Base-by-base conservation (phyloP, 2,113 vertebrate genomes). In the Labrus mixtus region DNA sequence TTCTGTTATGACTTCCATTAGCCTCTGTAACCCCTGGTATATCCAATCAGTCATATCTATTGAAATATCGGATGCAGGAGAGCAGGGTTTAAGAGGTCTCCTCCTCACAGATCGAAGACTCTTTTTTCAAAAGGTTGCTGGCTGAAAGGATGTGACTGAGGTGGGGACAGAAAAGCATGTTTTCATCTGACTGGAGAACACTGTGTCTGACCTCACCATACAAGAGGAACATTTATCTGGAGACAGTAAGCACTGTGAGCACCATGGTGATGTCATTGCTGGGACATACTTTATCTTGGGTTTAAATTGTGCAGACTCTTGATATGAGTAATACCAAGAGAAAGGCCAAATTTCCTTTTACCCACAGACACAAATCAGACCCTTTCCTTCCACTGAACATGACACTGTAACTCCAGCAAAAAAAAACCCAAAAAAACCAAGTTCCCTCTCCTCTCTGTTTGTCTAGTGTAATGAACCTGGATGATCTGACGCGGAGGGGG, bases 391-490 rank as follows among this genome's bases (percentile, higher is more conserved):
- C 20, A 36, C 51, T 70, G 36, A 39, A 54, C 54, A 76, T 23
- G 57, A 33, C n/a, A 17, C 19, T 20, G 45, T 9, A 37, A 13
- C 39, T 41, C 39, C 39, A 41, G 39, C 11, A 41, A 33, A 33
- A 33, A 3, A 33, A 5, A 2, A 5, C 2, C 29, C 2, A 29
- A 29, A 29, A 33, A 33, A 2, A 36, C 0, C 19, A n/a, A 10
- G 15, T 1, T 33, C 19, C 13, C 83, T 46, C 17, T 37, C 33
- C 9, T 37, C 1, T 68, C 6, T 23, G 1, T 33, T 63, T 71
- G 23, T 66, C 70, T 67, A 99, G 98, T 85, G 98, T 99, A 39
- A 99, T 99, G 98, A 99, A 99, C 88, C 93, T 99, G 90, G 97
- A 99, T 41, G 98, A 99, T 82, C 93, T 99, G 78, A 99, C 98